A percentile compares a stretch with the other conserved stretches of the same genome.
These are phyloP conservation scores for Heliconius erato DNA, from an alignment of 2,888 invertebrate genomes.

Conservation along the genomic window DNA sequence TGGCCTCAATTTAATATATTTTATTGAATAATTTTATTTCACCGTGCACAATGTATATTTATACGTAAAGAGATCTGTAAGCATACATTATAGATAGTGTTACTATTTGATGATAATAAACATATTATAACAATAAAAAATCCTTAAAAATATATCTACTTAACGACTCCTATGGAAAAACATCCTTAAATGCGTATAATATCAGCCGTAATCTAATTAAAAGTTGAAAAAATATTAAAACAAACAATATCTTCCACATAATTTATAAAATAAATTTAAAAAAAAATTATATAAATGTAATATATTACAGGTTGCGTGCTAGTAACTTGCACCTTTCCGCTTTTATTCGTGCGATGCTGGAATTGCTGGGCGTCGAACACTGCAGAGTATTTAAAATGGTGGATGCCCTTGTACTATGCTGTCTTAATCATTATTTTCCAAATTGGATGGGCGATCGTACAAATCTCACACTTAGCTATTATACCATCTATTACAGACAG, in stretches of 20 bases:
- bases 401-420: conserved; percentile 86
- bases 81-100: no score
- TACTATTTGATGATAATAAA: no score
- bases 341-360: conserved; percentile 91
- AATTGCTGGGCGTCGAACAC: conserved; percentile 78
- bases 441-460: conserved; percentile 97
- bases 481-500: conserved; percentile 92
- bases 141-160: no score
- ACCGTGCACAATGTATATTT: no score
- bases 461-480: conserved; percentile 96
- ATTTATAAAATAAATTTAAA: not conserved
- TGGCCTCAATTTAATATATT: no score
- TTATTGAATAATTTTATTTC: no score
- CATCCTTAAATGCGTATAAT: no score
- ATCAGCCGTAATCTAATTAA: no score
- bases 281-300: not conserved
- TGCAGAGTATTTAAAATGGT: conserved; percentile 75
- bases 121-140: no score
- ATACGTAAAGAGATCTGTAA: no score
- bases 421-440: conserved; percentile 91
- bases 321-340: conserved; percentile 91
- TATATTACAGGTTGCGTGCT: conserved; percentile 60
- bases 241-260: not conserved
- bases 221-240: no score
- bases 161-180: no score